These are phyloP conservation scores for Spodoptera littoralis DNA, from an alignment of 2,888 invertebrate species.

Conservation along the genomic window DNA sequence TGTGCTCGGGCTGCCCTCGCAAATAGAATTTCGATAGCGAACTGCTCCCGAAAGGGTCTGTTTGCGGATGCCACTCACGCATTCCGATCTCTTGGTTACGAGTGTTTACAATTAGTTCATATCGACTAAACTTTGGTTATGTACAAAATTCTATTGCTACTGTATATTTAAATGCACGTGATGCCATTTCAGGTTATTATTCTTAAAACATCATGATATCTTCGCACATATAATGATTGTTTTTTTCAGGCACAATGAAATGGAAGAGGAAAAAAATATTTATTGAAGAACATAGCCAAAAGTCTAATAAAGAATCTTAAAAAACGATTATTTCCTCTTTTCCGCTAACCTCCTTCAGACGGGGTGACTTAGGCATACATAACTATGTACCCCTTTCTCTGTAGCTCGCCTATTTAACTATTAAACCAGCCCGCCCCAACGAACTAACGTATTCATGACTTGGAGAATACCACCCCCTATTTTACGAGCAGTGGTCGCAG, in stretches of 20 bases:
- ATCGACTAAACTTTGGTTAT: conserved; percentile 54
- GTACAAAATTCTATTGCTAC: conserved; percentile 17
- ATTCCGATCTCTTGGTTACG: conserved; percentile 66
- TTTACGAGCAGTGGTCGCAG: conserved; percentile 83
- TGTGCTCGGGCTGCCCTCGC: conserved; percentile 61
- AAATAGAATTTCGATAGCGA: conserved; percentile 77
- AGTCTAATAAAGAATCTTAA: too few relatives aligned
- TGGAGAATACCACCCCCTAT: conserved; percentile 79
- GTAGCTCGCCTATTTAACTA: conserved; percentile 81
- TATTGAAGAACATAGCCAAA: too few relatives aligned
- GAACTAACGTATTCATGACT: conserved; percentile 86
- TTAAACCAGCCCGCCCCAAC: conserved; percentile 78
- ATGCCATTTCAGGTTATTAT: too few relatives aligned
- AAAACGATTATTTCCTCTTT: conserved; percentile 53
- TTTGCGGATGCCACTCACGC: conserved; percentile 67
- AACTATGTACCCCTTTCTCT: conserved; percentile 68
- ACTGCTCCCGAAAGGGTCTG: conserved; percentile 69
- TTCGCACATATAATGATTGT: too few relatives aligned
- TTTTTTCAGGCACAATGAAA: too few relatives aligned
- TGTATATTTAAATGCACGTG: too few relatives aligned
- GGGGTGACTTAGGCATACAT: conserved; percentile 56
- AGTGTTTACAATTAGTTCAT: conserved; percentile 62
- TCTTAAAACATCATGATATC: too few relatives aligned
- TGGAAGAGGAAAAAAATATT: too few relatives aligned
- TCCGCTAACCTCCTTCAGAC: conserved; percentile 52